phyloP scores from a whole-genome alignment of 2,888 invertebrate species.

The Beris morrisii region DNA sequence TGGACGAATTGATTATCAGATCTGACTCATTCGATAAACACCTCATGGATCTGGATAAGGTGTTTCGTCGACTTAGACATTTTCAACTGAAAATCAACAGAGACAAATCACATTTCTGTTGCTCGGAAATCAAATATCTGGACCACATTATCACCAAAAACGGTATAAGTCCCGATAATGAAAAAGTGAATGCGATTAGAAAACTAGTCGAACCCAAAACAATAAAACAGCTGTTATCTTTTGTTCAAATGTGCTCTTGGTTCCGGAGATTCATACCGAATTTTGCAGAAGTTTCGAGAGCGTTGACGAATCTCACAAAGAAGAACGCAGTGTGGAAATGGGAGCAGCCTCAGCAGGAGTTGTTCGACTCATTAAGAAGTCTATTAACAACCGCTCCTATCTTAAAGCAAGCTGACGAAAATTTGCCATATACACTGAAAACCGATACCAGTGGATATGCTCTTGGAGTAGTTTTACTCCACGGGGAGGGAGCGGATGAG shows the following conservation, averaged over 20 bases:
- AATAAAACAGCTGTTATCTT: conserved; percentile 35
- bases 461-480: no score
- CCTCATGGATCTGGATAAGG: conserved; percentile 14
- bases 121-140: conserved; percentile 31
- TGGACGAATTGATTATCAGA: neutral
- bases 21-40: neutral
- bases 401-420: conserved; percentile 41
- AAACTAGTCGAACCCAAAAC: conserved; percentile 38
- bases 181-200: conserved; percentile 40
- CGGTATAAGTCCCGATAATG: conserved; percentile 40
- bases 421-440: conserved; percentile 42
- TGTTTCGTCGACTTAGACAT: conserved; percentile 41
- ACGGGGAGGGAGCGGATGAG: no score
- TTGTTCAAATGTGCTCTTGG: conserved; percentile 27
- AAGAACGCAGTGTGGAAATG: conserved; percentile 45
- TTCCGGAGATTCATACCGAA: conserved; percentile 36
- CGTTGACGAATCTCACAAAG: conserved; percentile 44
- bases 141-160: conserved; percentile 38
- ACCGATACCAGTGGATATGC: conserved; percentile 38
- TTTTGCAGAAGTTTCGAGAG: conserved; percentile 41
- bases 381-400: conserved; percentile 41
- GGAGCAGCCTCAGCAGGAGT: conserved; percentile 41
- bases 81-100: conserved; percentile 37
- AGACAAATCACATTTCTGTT: conserved; percentile 29
- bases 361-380: conserved; percentile 40